phyloP scores from a whole-genome alignment of 1,140 invertebrate species.

The Anastrepha obliqua region DNA sequence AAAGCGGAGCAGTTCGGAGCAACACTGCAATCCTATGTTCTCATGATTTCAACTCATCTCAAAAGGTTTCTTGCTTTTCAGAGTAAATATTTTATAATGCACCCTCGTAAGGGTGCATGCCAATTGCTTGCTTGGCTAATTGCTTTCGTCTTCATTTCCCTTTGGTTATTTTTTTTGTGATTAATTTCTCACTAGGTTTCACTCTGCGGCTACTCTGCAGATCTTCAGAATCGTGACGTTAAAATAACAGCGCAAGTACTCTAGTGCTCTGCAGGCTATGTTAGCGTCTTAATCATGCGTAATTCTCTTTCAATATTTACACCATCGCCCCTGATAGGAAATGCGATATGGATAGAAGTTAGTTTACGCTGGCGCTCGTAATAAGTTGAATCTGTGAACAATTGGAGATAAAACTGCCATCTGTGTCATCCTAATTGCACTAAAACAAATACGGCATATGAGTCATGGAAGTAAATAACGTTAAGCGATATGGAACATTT shows the following conservation, averaged over 20 bases:
- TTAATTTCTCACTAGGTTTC: not conserved
- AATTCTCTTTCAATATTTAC: not conserved
- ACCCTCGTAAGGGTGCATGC: not conserved
- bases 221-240: not conserved
- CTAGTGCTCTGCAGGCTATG: not conserved
- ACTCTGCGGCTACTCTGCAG: not conserved
- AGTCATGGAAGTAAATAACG: too few relatives aligned
- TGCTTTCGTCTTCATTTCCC: not conserved
- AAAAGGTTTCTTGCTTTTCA: too few relatives aligned
- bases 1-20: too few relatives aligned
- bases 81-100: not conserved
- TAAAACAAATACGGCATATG: too few relatives aligned
- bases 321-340: not conserved
- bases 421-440: too few relatives aligned
- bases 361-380: too few relatives aligned
- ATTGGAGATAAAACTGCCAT: too few relatives aligned
- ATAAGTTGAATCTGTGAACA: not conserved
- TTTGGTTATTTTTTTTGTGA: not conserved
- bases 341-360: not conserved
- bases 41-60: too few relatives aligned
- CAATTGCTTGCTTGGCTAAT: not conserved
- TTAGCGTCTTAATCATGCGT: not conserved
- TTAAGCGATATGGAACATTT: too few relatives aligned
- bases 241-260: not conserved
- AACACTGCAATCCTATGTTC: not conserved